A percentile compares a stretch with the other conserved stretches of the same genome.
phyloP scores from a whole-genome alignment of 2,113 vertebrate species.

The Microcebus ravelobensis region DNA sequence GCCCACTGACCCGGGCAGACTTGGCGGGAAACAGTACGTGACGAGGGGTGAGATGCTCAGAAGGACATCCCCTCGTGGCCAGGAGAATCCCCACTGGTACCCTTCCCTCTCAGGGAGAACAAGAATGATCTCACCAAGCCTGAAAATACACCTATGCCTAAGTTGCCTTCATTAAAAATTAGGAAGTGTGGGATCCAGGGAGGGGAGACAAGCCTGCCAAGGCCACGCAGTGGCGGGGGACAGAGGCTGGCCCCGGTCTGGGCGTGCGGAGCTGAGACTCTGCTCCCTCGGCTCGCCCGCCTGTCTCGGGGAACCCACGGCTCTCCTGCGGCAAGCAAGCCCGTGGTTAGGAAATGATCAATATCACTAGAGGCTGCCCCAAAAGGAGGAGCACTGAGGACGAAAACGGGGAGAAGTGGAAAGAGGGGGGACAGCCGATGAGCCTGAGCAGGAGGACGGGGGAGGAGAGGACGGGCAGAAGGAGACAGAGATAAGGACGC shows the following conservation, averaged over 20 bases:
- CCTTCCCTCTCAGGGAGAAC: not conserved
- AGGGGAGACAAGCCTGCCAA: not conserved
- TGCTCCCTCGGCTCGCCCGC: rapidly evolving
- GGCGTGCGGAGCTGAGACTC: rapidly evolving
- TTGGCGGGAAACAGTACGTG: not conserved
- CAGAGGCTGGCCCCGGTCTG: too few species aligned
- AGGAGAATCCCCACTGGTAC: not conserved
- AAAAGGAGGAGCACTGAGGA: not conserved
- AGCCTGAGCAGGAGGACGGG: not conserved
- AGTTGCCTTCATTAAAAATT: not conserved
- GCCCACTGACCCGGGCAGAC: not conserved
- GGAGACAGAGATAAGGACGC: too few species aligned
- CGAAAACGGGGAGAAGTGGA: not conserved
- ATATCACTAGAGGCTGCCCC: too few species aligned
- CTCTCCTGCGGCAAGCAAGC: not conserved
- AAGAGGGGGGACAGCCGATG: not conserved
- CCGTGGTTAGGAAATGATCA: not conserved
- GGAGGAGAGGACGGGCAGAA: not conserved
- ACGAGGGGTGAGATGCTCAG: not conserved
- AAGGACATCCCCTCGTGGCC: not conserved
- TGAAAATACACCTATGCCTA: not conserved
- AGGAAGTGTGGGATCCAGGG: not conserved
- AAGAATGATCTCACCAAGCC: not conserved
- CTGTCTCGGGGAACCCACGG: not conserved
- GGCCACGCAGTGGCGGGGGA: rapidly evolving